Evolutionary conservation across 1,140 invertebrate genomes (phyloP), one percentile per base, ranked within the genome.

Genomic region (Melanaphis sacchari): DNA sequence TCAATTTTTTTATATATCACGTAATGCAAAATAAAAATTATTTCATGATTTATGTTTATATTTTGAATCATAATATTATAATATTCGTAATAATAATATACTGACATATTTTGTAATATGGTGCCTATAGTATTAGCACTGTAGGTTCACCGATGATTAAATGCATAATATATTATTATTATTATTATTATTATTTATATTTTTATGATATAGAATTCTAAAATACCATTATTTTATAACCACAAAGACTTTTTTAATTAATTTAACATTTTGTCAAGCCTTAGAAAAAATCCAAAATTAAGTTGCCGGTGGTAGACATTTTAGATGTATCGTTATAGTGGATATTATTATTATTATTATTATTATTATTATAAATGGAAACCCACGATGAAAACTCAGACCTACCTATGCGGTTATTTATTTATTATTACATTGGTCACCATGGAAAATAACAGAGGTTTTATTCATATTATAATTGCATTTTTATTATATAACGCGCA

Each of bases 401-500:
- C 15, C n/a, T n/a, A 76, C 15, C n/a, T n/a, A n/a, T n/a, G 31
- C 0, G 59, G 59, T 76, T 76, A 76, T 76, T n/a, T n/a, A 76
- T 76, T 76, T 76, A 76, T 36, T n/a, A 76, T n/a, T 18, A 76
- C 15, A 15, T 76, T 76, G 59, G 59, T n/a, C 31, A 76, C 15
- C 15, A n/a, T n/a, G n/a, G 31, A n/a, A n/a, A 76, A 76, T 76
- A 76, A 76, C 59, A 18, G 59, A 76, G 59, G 31, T 76, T 76
- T 66, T 76, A 76, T 76, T 76, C 15, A 76, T 76, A 76, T 76
- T 76, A 76, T 76, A 76, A 76, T 76, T 76, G n/a, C 15, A 76
- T 76, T 76, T 76, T 76, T 76, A 76, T 76, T 76, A 76, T 76
- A 76, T n/a, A 76, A n/a, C 15, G 15, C n/a, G 15, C 0, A n/a